These are phyloP conservation scores for Cottus gobio DNA, from an alignment of 2,113 vertebrate genomes.

Conservation along the genomic window DNA sequence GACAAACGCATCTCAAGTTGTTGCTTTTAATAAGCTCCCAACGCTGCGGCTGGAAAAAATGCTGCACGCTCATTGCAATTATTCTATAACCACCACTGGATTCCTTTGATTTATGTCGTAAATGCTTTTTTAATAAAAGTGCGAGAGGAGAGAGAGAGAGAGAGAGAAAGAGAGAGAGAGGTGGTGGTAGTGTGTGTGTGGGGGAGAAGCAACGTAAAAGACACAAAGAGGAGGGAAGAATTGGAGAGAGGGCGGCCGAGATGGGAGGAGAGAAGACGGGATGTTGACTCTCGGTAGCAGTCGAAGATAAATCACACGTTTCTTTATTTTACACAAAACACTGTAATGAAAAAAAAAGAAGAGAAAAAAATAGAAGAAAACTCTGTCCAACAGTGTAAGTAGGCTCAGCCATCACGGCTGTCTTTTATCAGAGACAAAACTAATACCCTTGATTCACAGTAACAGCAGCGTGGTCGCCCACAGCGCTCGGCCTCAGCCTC, in stretches of 20 bases:
- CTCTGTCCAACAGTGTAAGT: constrained; percentile 80
- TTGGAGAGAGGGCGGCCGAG: constrained; percentile 10
- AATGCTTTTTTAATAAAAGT: constrained; percentile 70
- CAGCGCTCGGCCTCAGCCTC: constrained; percentile 90
- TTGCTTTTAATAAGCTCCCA: constrained; percentile 58
- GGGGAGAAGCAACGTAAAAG: constrained; percentile 17
- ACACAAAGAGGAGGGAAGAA: constrained; percentile 28
- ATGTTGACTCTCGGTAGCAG: constrained; percentile 54
- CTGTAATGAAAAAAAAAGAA: constrained; percentile 9
- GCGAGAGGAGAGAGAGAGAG: constrained; percentile 3
- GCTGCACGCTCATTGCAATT: constrained; percentile 54
- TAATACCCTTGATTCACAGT: constrained; percentile 90
- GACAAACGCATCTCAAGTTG: constrained; percentile 51
- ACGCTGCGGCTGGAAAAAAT: constrained; percentile 32
- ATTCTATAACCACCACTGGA: constrained; percentile 50
- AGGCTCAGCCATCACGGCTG: constrained; percentile 88
- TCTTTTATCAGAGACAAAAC: constrained; percentile 76
- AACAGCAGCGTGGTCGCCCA: constrained; percentile 94
- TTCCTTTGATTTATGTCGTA: constrained; percentile 68
- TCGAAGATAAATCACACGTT: constrained; percentile 75
- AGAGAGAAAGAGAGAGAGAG: neutral
- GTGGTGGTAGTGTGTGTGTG: neutral
- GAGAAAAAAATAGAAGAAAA: neutral
- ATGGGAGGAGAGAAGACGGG: constrained; percentile 37
- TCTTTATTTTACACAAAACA: constrained; percentile 41